Base-by-base conservation (phyloP, 2,797 vertebrate species). In the Apodemus agrarius region DNA sequence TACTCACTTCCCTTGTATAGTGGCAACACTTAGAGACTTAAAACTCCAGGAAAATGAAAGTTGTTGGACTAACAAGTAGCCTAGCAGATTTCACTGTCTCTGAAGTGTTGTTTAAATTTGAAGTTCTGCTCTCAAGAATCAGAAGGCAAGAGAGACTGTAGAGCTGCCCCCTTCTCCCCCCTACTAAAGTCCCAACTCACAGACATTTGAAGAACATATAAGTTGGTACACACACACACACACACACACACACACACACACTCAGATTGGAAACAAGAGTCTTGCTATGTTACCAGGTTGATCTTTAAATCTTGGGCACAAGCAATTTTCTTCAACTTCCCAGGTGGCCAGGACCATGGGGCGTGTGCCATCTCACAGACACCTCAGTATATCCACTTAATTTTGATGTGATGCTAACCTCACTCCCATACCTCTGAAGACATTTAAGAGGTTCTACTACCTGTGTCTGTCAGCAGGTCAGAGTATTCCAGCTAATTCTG, bases 31-130 rank as follows among this genome's bases (percentile, higher is more conserved):
- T 76, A 93, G 1, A 82, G 83, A 96, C n/a, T 75, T 89, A 91
- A 91, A 95, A 82, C 49, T 46, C 31, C 14, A 43, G 90, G 80
- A 94, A 87, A 96, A 88, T 76, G 78, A 84, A 95, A 85, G 61
- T 49, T 80, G 43, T 46, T 83, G 40, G 46, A 82, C n/a, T 82
- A 72, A 46, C 57, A 86, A 79, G 81, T 65, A 92, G 74, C 63
- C 79, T 34, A 75, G 78, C 57, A 63, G 37, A 86, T 49, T 93
- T 90, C 1, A 63, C 88, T 91, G n/a, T 90, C 95, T 94, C 57
- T 87, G 34, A 91, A 69, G 54, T 83, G 34, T 95, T 92, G 29
- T 94, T 92, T 89, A 65, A 85, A 52, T 80, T 93, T 75, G 93
- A 86, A 86, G 29, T 59, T n/a, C 13, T 31, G 26, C 52, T 72